Base-by-base conservation (phyloP, 92 coral and sea anemone genomes). In the Plumapathes pennacea region DNA sequence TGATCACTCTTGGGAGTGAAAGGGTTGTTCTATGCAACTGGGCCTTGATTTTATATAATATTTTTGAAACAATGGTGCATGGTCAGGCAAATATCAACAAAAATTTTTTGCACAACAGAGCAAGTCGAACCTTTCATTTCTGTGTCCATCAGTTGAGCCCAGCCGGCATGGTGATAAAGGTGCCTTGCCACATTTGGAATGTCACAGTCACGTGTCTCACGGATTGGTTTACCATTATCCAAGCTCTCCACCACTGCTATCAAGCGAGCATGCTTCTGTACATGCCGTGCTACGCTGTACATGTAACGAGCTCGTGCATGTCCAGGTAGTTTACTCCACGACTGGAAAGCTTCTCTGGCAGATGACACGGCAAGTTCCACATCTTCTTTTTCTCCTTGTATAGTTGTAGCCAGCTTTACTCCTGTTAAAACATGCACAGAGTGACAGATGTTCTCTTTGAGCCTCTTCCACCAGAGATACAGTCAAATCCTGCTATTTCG, bases 101-200 rank as follows among this genome's bases (percentile, higher is more conserved):
- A 51, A 23, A 15, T 41, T 3, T 21, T 18, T 51, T 25, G 11
- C 1, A 3, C 28, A 11, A n/a, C n/a, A n/a, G n/a, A n/a, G 45
- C n/a, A n/a, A n/a, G 11, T 10, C 19, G 8, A 55, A 88, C 96
- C 98, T 84, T 66, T 75, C 96, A 92, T 84, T 61, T 92, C 94
- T 1, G 96, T 80, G 15, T 92, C 96, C 98, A 92, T 88, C 34
- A 92, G 67, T 52, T 92, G 92, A 2, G 98, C 98, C 98, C 98
- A 92, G 1, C 98, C 98, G 18, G 98, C 96, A 69, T 92, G 90
- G 45, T 92, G 90, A 72, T 92, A 92, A 45, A 92, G 53, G 46
- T 92, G 98, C 10, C 98, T 58, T 20, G 81, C 85, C 19, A 92
- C 98, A 76, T 79, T 88, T n/a, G 95, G 98, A 1, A 92, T 57